Base-by-base conservation (phyloP, 92 coral and sea anemone genomes). In the Diadumene lineata region DNA sequence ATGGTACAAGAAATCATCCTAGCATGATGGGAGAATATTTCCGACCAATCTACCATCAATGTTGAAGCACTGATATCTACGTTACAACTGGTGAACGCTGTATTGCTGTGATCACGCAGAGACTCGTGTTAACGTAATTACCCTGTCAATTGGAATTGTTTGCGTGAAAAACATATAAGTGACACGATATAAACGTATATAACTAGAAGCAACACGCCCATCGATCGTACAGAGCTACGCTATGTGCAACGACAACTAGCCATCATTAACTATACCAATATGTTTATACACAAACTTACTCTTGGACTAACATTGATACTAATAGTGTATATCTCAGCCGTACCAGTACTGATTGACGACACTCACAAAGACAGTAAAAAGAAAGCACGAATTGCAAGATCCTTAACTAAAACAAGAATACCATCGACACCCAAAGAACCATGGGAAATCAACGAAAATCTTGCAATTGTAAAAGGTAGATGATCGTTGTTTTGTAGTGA, bases 361-460 rank as follows among this genome's bases (percentile, higher is more conserved):
- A 81, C 78, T 63, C 58, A 77, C 56, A 69, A 66, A 17, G 70
- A 63, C 51, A 70, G 74, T 50, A 88, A 88, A 78, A 85, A 88
- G 93, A 88, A 70, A 88, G 75, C 69, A 46, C 78, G 79, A 53
- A 1, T 78, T 11, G 60, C 72, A 11, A 30, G 74, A 30, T 31
- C 51, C 51, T 9, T 63, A 48, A 51, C 67, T 10, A 34, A 77
- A 46, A 33, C 56, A 9, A 60, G 67, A 55, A 19, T 55, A 38
- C 72, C 48, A 27, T 58, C 84, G 17, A 34, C 61, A 50, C 76
- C 79, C n/a, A 88, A 77, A 60, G 97, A 96, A 68, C 97, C 97
- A 43, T 96, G 99, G 99, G 93, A 96, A 66, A 93, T 96, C 56
- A 96, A 96, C 84, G 84, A 92, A 86, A 85, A 86, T 74, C 73